Conservation (phyloP, 2,888 invertebrate species). For the Ectemnius continuus region DNA sequence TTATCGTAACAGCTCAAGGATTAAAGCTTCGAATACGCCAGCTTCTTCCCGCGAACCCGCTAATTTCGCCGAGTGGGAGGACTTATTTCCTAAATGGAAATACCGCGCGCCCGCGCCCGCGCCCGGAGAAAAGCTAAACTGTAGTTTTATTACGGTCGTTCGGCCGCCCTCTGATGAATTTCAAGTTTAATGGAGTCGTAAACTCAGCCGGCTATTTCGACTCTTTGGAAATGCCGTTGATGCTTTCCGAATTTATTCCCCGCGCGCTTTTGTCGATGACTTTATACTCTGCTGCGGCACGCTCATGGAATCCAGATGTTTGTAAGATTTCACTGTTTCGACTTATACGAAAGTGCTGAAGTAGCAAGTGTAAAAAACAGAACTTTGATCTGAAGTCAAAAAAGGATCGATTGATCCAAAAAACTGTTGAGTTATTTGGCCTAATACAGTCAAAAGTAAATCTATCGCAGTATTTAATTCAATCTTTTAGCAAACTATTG, state of each 20-base stretch:
- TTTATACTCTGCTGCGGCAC: too few relatives aligned
- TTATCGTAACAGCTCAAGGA: constrained; percentile 32
- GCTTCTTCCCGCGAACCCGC: constrained; percentile 13
- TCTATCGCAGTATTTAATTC: too few relatives aligned
- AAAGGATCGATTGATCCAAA: too few relatives aligned
- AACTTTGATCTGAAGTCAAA: too few relatives aligned
- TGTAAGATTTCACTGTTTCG: too few relatives aligned
- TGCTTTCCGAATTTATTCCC: neutral
- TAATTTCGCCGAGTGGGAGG: constrained; percentile 52
- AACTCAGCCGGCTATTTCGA: constrained; percentile 10
- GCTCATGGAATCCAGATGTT: too few relatives aligned
- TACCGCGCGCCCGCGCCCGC: constrained; percentile 21
- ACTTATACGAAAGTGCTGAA: too few relatives aligned
- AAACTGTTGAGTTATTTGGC: too few relatives aligned
- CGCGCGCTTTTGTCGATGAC: too few relatives aligned
- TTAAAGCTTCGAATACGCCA: constrained; percentile 44
- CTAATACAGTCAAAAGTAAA: too few relatives aligned
- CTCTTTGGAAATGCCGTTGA: constrained; percentile 1
- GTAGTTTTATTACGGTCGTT: constrained; percentile 23
- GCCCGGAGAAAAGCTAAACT: constrained; percentile 11
- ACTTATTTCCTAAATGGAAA: constrained; percentile 47
- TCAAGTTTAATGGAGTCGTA: constrained; percentile 29
- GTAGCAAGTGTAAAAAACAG: too few relatives aligned
- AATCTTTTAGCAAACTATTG: too few relatives aligned
- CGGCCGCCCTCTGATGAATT: constrained; percentile 41